These are phyloP conservation scores for Leptonema lineaticorne DNA, from an alignment of 1,140 invertebrate species.

Conservation along the genomic window DNA sequence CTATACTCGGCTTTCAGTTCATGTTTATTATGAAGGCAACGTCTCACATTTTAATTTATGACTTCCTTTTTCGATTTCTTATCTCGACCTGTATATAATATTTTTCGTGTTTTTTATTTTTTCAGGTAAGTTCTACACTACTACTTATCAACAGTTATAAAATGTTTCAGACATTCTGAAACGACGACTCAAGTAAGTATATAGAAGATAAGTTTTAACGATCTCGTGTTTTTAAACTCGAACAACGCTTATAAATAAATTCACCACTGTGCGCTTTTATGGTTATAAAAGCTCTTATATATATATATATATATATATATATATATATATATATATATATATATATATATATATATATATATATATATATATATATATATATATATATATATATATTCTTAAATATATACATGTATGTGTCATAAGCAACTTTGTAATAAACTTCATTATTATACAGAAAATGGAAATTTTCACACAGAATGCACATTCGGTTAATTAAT, in stretches of 20 bases:
- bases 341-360: too few species aligned
- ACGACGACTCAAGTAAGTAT: constrained; percentile 10
- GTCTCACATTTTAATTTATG: not conserved
- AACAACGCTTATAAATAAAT: not conserved
- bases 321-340: not conserved
- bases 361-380: too few species aligned
- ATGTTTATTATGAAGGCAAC: too few species aligned
- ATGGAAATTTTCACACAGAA: too few species aligned
- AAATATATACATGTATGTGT: too few species aligned
- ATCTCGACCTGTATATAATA: not conserved
- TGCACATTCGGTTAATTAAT: too few species aligned
- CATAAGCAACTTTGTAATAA: too few species aligned
- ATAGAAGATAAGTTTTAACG: constrained; percentile 10
- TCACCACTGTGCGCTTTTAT: not conserved
- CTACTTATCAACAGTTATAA: not conserved
- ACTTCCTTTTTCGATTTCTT: not conserved
- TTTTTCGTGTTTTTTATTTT: not conserved
- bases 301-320: not conserved
- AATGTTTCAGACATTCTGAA: not conserved
- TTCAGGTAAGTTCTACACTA: not conserved
- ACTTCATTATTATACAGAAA: too few species aligned
- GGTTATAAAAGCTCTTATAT: too few species aligned
- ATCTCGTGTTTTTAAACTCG: not conserved
- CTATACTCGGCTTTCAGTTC: too few species aligned
- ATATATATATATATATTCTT: too few species aligned